These are phyloP conservation scores for Gymnoscopelus braueri DNA, from an alignment of 2,797 vertebrate species.

Conservation along the genomic window DNA sequence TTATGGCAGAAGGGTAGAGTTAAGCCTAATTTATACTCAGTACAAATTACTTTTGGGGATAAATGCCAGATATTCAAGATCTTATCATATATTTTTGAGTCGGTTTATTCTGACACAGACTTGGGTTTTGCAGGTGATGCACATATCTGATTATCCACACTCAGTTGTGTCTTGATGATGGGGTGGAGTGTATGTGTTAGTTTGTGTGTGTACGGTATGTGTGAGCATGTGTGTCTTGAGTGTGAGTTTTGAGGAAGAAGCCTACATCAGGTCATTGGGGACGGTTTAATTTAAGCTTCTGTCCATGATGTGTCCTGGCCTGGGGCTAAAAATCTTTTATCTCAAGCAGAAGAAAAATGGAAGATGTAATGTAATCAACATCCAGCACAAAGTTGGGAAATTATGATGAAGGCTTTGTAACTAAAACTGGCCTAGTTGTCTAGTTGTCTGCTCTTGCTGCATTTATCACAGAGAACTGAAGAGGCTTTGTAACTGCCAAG, in stretches of 20 bases:
- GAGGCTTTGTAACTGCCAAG: constrained; percentile 22
- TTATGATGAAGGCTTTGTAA: constrained; percentile 29
- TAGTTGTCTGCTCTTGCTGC: constrained; percentile 25
- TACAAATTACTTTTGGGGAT: too few species aligned
- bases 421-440: constrained; percentile 12
- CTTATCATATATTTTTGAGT: constrained; percentile 6
- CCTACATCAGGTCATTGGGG: background rate
- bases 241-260: background rate
- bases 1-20: background rate
- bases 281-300: constrained; percentile 10
- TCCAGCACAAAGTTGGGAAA: constrained; percentile 21
- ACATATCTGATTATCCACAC: constrained; percentile 37
- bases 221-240: background rate
- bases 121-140: constrained; percentile 45
- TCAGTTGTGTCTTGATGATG: background rate
- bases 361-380: constrained; percentile 15
- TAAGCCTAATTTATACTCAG: background rate
- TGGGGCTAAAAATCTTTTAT: background rate
- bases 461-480: constrained; percentile 27
- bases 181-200: constrained; percentile 8
- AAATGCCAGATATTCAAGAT: too few species aligned
- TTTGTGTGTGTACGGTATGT: constrained; percentile 2
- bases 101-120: constrained; percentile 26
- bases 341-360: constrained; percentile 6
- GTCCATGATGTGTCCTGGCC: background rate